Percentiles rank a stretch among this genome's conserved stretches.
Conservation (phyloP, 2,797 vertebrate species). For the Lepidocolaptes lacrymiger region DNA sequence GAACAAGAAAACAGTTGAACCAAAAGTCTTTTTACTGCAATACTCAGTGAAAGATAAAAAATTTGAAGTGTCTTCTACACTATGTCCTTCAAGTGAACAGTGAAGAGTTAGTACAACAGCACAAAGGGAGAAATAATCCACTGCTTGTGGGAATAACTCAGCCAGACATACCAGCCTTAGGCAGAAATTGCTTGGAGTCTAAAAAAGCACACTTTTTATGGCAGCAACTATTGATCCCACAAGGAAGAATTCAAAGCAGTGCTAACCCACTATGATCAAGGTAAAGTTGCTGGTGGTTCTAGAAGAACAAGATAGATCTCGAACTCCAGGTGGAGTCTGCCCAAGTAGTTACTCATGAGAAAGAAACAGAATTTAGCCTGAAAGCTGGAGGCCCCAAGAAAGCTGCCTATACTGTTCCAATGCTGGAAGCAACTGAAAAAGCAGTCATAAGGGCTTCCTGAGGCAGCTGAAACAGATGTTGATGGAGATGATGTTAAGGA, state of each 20-base stretch:
- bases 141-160: not conserved
- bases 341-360: not conserved
- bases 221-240: not conserved
- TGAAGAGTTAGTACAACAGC: not conserved
- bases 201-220: not conserved
- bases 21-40: not conserved
- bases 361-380: not conserved
- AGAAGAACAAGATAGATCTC: not conserved
- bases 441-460: not conserved
- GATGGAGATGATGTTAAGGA: not conserved
- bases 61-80: not conserved
- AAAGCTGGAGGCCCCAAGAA: not conserved
- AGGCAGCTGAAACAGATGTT: not conserved
- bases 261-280: not conserved
- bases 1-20: not conserved
- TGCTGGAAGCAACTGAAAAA: not conserved
- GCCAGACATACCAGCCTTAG: not conserved
- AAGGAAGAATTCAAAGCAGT: not conserved
- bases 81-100: not conserved
- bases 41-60: not conserved
- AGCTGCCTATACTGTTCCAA: not conserved
- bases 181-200: not conserved
- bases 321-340: not conserved
- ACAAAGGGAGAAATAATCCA: not conserved
- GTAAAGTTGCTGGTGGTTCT: not conserved